Base-by-base conservation (phyloP, 2,113 vertebrate species). In the Cynoglossus semilaevis region DNA sequence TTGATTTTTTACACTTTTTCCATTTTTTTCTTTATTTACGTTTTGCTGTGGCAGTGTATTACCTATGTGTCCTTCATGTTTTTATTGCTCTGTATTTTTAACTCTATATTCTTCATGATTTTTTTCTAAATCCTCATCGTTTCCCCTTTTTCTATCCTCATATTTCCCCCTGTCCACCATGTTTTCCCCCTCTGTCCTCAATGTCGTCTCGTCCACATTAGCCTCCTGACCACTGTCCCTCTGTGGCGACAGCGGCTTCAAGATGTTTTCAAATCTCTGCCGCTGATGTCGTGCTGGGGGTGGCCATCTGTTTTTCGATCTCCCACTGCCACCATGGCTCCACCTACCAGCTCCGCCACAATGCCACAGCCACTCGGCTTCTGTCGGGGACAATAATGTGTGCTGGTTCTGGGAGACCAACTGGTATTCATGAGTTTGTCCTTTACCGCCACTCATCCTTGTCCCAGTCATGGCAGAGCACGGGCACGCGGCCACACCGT, bases 241-340 rank as follows among this genome's bases (percentile, higher is more conserved):
- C 66, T 45, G 68, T 44, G 74, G 82, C 72, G 62, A 81, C 83
- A 55, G 82, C 68, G 70, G 83, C 79, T 76, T 87, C 86, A 89
- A 90, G 85, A 90, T 88, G 86, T 87, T 88, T 88, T 84, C 81
- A 82, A 76, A 85, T 82, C 84, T 87, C 78, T 47, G 80, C 83
- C 69, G 77, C 86, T 84, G 82, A 87, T 87, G 83, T 89, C 84
- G 85, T 85, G 85, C 85, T 85, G 86, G 81, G 87, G 85, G 74
- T 71, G 82, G 80, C 87, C 88, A 90, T 89, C 89, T 89, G 89
- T 81, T 87, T 88, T 70, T 70, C 72, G 72, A 66, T 79, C 82
- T 86, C 86, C 85, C 85, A 80, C 58, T 75, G 76, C 74, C 72
- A 72, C 71, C 51, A 75, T 61, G 76, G 67, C 66, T 69, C 64